These are phyloP conservation scores for Desoria tigrina DNA, from an alignment of 2,888 invertebrate genomes.

Conservation along the genomic window DNA sequence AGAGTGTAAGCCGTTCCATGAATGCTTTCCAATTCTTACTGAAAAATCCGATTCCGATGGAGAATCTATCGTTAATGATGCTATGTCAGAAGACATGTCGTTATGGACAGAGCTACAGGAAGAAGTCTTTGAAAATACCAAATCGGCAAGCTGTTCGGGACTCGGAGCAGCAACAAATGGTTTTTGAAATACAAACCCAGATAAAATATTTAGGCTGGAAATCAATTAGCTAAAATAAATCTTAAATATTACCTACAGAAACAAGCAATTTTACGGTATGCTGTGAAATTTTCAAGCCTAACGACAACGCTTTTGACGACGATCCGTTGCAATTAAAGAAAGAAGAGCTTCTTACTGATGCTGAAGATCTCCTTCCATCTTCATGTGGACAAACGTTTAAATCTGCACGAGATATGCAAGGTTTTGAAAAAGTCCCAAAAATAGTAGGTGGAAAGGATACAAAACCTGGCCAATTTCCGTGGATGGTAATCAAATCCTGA, in stretches of 20 bases:
- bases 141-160: background rate
- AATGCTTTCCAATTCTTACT: slow-evolving; percentile 16
- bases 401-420: background rate
- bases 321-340: no score
- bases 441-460: slow-evolving; percentile 86
- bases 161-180: no score
- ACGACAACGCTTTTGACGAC: no score
- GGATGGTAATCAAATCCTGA: slow-evolving; percentile 61
- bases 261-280: no score
- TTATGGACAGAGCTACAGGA: slow-evolving; percentile 4
- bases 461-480: slow-evolving; percentile 79
- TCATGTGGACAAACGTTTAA: background rate
- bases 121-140: slow-evolving; percentile 13
- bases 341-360: no score
- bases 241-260: no score
- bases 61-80: slow-evolving; percentile 1
- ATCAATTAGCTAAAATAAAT: no score
- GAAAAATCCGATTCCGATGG: background rate
- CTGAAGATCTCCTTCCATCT: background rate
- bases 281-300: no score
- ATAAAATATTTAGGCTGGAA: no score
- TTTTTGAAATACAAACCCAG: no score
- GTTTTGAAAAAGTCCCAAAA: slow-evolving; percentile 56
- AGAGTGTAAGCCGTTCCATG: slow-evolving; percentile 18
- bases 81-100: background rate